Conservation (phyloP, 1,140 invertebrate species). For the Alviniconcha marisindica region DNA sequence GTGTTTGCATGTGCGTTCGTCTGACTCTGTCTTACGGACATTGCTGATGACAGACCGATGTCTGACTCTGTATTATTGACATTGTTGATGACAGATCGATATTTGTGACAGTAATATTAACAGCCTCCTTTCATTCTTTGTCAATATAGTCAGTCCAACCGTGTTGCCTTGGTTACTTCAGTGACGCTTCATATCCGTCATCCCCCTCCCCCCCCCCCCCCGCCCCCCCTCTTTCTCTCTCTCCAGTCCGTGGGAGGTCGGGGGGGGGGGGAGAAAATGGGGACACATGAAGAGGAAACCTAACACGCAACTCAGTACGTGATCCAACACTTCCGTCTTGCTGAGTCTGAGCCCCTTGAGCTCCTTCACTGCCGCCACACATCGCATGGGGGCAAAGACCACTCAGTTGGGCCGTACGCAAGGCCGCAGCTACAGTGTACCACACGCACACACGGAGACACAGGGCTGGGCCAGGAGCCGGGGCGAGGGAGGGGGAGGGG, state of each 20-base stretch:
- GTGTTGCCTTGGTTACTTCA: no score
- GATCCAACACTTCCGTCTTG: neutral
- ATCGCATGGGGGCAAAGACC: neutral
- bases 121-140: no score
- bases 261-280: neutral
- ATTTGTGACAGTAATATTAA: no score
- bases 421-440: no score
- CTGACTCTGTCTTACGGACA: no score
- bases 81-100: no score
- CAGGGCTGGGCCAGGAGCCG: neutral
- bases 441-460: neutral
- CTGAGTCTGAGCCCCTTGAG: neutral
- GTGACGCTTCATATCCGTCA: no score
- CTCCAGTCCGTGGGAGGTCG: neutral
- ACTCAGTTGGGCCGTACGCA: neutral
- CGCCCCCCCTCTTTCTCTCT: neutral
- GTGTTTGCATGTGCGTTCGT: no score
- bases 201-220: neutral
- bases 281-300: neutral
- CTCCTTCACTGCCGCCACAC: neutral
- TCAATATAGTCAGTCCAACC: no score
- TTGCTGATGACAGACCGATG: no score
- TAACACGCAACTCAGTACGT: neutral
- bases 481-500: slow-evolving; percentile 5
- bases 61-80: no score